phyloP scores from a whole-genome alignment of 2,113 vertebrate species.

The Grantiella picta region DNA sequence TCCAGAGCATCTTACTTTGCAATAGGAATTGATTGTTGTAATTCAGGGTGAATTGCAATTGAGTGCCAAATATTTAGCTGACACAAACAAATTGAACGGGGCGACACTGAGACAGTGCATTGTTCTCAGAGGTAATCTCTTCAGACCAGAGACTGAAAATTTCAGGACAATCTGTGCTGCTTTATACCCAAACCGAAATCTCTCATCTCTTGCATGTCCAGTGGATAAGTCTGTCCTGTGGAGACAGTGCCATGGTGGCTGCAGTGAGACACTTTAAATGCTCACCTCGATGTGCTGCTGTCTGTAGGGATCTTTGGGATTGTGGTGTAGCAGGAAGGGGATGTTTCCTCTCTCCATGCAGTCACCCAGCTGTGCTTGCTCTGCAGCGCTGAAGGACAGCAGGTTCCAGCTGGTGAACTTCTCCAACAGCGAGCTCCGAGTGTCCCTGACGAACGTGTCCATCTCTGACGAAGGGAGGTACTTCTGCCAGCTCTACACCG shows the following conservation, averaged over 20 bases:
- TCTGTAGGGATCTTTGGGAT: background rate
- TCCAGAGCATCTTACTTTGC: conserved; percentile 75
- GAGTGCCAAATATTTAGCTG: conserved; percentile 69
- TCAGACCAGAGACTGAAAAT: background rate
- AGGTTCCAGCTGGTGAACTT: conserved; percentile 99
- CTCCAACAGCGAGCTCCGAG: conserved; percentile 96
- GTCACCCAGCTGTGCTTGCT: conserved; percentile 34
- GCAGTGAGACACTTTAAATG: accelerated
- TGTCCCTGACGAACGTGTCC: conserved; percentile 97
- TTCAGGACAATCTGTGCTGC: background rate
- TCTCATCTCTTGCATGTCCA: background rate
- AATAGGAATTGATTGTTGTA: conserved; percentile 86
- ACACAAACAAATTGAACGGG: conserved; percentile 74
- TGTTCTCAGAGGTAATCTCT: conserved; percentile 36
- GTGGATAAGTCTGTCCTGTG: background rate
- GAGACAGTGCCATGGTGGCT: background rate
- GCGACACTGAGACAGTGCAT: background rate
- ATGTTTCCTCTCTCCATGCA: accelerated
- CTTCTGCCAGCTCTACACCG: conserved; percentile 98
- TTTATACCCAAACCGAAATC: background rate
- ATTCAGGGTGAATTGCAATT: conserved; percentile 80
- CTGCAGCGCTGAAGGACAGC: conserved; percentile 95
- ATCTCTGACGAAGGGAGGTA: conserved; percentile 95
- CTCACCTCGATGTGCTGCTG: accelerated
- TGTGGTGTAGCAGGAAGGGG: background rate